A percentile compares a stretch with the other conserved stretches of the same genome.
phyloP scores from a whole-genome alignment of 2,888 invertebrate genomes.

The Caenorhabditis virilis region DNA sequence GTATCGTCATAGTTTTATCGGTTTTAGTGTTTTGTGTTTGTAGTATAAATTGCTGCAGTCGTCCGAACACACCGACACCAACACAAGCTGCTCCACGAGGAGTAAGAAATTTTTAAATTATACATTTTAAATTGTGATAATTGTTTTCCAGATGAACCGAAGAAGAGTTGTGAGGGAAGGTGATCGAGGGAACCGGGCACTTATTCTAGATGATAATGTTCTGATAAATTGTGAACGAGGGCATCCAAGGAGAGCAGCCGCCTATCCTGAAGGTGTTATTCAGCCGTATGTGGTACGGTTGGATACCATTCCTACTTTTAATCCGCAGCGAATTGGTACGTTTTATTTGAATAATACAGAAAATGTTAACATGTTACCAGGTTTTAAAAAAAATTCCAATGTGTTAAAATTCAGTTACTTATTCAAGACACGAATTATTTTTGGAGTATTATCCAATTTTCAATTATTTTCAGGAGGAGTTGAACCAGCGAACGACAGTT shows the following conservation, averaged over 20 bases:
- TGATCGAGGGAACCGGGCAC: too few relatives aligned
- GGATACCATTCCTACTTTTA: slow-evolving; percentile 56
- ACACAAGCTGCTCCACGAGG: too few relatives aligned
- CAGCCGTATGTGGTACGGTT: slow-evolving; percentile 50
- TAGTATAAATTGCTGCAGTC: slow-evolving; percentile 20
- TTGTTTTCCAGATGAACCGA: too few relatives aligned
- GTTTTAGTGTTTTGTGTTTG: slow-evolving; percentile 20
- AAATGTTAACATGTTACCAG: neutral
- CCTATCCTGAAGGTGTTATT: slow-evolving; percentile 29
- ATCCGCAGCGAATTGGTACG: slow-evolving; percentile 51
- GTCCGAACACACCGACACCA: too few relatives aligned
- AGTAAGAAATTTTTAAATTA: too few relatives aligned
- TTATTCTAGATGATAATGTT: too few relatives aligned
- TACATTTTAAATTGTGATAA: too few relatives aligned
- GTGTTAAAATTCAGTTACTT: neutral
- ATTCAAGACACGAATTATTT: too few relatives aligned
- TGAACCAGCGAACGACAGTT: slow-evolving; percentile 14
- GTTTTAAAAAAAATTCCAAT: neutral
- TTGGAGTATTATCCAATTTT: too few relatives aligned
- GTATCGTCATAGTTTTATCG: slow-evolving; percentile 1
- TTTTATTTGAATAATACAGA: neutral
- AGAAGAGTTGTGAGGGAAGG: too few relatives aligned
- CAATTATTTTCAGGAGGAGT: slow-evolving; percentile 46
- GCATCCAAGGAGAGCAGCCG: slow-evolving; percentile 26
- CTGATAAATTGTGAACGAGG: too few relatives aligned